Base-by-base conservation (phyloP, 2,797 vertebrate genomes). In the Hyperoplus immaculatus region DNA sequence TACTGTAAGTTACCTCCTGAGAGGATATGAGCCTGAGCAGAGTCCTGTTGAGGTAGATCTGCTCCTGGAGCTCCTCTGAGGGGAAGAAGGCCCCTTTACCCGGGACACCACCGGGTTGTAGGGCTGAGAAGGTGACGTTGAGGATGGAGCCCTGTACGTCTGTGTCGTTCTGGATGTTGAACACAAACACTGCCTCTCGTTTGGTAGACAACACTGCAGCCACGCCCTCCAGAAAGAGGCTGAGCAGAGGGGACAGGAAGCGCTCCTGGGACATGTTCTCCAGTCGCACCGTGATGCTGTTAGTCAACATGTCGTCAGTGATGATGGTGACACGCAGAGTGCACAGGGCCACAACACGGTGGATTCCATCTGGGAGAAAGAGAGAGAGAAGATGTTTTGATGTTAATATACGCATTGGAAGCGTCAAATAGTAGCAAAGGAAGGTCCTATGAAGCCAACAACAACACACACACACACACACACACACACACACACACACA, bases 261-360 rank as follows among this genome's bases (percentile, higher is more conserved):
- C 94, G 95, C 93, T 99, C 98, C 95, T 99, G 98, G 0, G 97
- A 99, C 98, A 99, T 99, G 95, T 99, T 98, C 93, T 99, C 97
- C 93, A 99, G 93, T 0, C 98, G 96, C 60, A 99, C 98, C 0
- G 98, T 99, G 94, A 99, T 99, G 93, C 98, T 99, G 95, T 99
- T 98, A 83, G 97, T 99, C 77, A 99, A 90, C 98, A 99, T 99
- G 92, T 99, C 97, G 0, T 99, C 98, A 0, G 98, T 99, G 93
- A 99, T 99, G 95, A 99, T 97, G 87, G 97, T 97, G 82, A 99
- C 97, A 0, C 97, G 96, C 81, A 99, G 94, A 1, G 97, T 98
- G 88, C 98, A 99, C 42, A 92, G 81, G 0, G 97, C 97, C 0
- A 89, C 93, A 1, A 97, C 96, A 0, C 68, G 93, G 88, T 99